These are phyloP conservation scores for Holothuria scabra DNA, from an alignment of 53 echinoderm and acorn worm species.

Conservation along the genomic window DNA sequence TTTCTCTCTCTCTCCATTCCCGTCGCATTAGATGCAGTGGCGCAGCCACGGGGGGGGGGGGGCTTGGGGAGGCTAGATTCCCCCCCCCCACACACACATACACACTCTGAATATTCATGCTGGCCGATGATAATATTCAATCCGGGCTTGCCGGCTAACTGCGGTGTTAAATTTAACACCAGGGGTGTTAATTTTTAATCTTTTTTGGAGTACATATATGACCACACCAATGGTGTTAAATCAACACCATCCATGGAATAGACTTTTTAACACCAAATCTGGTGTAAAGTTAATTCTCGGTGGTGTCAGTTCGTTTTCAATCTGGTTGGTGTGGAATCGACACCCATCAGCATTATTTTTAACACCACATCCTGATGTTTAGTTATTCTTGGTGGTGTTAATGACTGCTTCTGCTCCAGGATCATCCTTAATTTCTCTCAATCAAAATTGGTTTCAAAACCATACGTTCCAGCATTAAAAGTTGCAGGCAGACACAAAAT, in stretches of 20 bases:
- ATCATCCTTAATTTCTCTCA: neutral
- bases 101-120: too few relatives aligned
- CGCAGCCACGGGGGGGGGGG: too few relatives aligned
- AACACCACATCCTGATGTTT: slow-evolving; percentile 2
- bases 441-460: too few relatives aligned
- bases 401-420: neutral
- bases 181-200: slow-evolving; percentile 31
- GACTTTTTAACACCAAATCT: slow-evolving; percentile 30
- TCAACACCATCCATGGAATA: slow-evolving; percentile 40
- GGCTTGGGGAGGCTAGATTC: too few relatives aligned
- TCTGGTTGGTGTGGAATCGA: neutral
- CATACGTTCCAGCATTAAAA: too few relatives aligned
- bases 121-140: too few relatives aligned
- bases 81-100: too few relatives aligned
- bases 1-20: too few relatives aligned
- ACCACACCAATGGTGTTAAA: slow-evolving; percentile 50
- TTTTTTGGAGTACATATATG: slow-evolving; percentile 49
- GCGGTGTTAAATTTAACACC: slow-evolving; percentile 53
- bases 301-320: slow-evolving; percentile 12
- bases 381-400: neutral
- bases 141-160: too few relatives aligned
- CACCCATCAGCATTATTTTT: neutral
- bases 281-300: slow-evolving; percentile 9
- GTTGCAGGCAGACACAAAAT: too few relatives aligned
- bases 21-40: too few relatives aligned